A percentile compares a stretch with the other conserved stretches of the same genome.
Evolutionary conservation across 2,888 invertebrate species (phyloP).

Genomic region (Psylliodes chrysocephalus): DNA sequence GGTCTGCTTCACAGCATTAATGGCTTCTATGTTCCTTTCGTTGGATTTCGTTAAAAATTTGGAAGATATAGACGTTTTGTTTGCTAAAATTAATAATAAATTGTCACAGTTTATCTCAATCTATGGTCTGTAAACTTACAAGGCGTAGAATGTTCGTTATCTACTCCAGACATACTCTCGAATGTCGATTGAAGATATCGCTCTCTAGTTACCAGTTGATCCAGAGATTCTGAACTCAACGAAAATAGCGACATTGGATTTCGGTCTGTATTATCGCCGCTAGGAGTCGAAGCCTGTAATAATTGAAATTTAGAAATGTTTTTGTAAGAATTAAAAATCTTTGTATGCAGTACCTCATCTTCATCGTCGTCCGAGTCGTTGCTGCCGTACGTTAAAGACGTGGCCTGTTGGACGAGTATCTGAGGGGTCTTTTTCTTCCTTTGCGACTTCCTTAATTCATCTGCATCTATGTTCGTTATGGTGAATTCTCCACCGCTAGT

Average conservation of each 20-base stretch:
- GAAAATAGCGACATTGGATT: slow-evolving; percentile 78
- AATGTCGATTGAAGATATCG: slow-evolving; percentile 75
- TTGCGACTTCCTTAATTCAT: slow-evolving; percentile 81
- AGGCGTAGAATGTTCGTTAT: slow-evolving; percentile 56
- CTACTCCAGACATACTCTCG: slow-evolving; percentile 77
- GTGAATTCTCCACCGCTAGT: slow-evolving; percentile 77
- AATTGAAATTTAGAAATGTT: background rate
- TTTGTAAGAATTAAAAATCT: background rate
- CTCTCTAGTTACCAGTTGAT: slow-evolving; percentile 69
- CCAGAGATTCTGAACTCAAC: slow-evolving; percentile 77
- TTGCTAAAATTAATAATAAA: slow-evolving; percentile 58
- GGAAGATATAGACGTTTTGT: slow-evolving; percentile 72
- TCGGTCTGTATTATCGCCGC: slow-evolving; percentile 82
- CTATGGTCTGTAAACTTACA: slow-evolving; percentile 38
- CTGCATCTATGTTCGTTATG: slow-evolving; percentile 89
- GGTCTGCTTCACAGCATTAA: slow-evolving; percentile 68
- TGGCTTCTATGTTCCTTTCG: slow-evolving; percentile 65
- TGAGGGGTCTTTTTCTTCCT: slow-evolving; percentile 70
- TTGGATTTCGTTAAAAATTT: slow-evolving; percentile 64
- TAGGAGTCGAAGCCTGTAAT: slow-evolving; percentile 78
- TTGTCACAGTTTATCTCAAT: background rate
- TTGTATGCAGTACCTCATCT: slow-evolving; percentile 66
- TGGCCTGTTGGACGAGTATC: slow-evolving; percentile 48
- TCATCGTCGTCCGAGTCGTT: slow-evolving; percentile 81
- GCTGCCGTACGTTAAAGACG: slow-evolving; percentile 67